phyloP scores from a whole-genome alignment of 2,113 vertebrate species.

The Mormyrus lacerda region DNA sequence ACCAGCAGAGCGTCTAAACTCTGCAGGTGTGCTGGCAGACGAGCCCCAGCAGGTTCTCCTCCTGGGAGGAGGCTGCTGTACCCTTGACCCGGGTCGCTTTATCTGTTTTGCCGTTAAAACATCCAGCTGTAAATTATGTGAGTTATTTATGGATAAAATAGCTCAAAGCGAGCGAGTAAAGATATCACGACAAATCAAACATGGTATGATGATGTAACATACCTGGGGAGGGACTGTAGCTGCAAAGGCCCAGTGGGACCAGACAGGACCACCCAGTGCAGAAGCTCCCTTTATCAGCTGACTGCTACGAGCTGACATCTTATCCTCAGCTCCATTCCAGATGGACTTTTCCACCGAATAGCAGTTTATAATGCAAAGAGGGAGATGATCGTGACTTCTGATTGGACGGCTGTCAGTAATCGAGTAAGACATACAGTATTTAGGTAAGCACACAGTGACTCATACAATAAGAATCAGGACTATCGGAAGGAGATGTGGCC shows the following conservation, averaged over 20 bases:
- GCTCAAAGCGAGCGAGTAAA: not conserved
- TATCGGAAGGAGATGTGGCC: not conserved
- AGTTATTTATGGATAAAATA: conserved; percentile 1
- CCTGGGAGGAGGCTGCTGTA: conserved; percentile 25
- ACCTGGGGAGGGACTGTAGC: not conserved
- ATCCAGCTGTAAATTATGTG: not conserved
- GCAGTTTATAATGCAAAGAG: not conserved
- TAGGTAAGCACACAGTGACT: not conserved
- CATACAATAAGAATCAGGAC: not conserved
- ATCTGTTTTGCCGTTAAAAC: not conserved
- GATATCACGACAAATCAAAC: not conserved
- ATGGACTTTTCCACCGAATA: not conserved
- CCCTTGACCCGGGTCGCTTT: not conserved
- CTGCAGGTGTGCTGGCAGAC: conserved; percentile 41
- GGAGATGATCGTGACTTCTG: not conserved
- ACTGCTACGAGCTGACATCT: not conserved
- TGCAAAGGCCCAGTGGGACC: not conserved
- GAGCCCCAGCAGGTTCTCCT: conserved; percentile 34
- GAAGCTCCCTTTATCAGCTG: not conserved
- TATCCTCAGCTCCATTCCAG: not conserved
- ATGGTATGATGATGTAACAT: not conserved
- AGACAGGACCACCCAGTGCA: not conserved
- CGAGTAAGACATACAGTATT: not conserved
- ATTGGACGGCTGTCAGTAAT: not conserved
- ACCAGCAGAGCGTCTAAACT: conserved; percentile 31